phyloP scores from a whole-genome alignment of 2,113 vertebrate genomes.

The Herpetotheres cachinnans region DNA sequence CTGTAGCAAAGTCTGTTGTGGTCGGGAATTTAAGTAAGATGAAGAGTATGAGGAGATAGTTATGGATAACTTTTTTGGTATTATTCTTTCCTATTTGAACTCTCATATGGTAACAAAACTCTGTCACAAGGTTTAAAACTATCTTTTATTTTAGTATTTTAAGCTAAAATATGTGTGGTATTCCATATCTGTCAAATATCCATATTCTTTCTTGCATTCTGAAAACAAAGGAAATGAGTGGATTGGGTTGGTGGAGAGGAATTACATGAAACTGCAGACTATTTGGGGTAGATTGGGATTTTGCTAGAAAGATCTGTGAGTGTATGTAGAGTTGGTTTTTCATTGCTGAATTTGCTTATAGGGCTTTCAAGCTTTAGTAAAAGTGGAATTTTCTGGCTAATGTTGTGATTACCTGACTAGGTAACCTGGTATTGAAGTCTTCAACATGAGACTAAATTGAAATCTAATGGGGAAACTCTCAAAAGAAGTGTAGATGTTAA shows the following conservation, averaged over 20 bases:
- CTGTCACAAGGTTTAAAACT: background rate
- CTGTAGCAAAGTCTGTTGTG: background rate
- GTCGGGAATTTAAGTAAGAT: background rate
- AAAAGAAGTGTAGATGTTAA: background rate
- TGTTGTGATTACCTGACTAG: background rate
- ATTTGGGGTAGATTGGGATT: background rate
- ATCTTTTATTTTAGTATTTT: background rate
- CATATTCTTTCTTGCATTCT: background rate
- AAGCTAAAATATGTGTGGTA: background rate
- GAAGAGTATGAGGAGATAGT: background rate
- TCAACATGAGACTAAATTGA: background rate
- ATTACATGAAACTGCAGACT: background rate
- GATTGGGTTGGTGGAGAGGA: background rate
- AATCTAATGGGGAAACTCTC: background rate
- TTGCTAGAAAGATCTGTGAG: background rate
- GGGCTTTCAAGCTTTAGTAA: background rate
- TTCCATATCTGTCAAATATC: background rate
- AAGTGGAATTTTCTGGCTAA: background rate
- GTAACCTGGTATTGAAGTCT: background rate
- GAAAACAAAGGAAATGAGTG: background rate
- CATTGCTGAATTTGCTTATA: background rate
- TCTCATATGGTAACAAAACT: background rate
- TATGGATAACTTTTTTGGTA: background rate
- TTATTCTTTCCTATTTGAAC: background rate
- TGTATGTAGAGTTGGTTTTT: background rate